phyloP scores from a whole-genome alignment of 1,140 invertebrate genomes.

The Propsilocerus akamusi region DNA sequence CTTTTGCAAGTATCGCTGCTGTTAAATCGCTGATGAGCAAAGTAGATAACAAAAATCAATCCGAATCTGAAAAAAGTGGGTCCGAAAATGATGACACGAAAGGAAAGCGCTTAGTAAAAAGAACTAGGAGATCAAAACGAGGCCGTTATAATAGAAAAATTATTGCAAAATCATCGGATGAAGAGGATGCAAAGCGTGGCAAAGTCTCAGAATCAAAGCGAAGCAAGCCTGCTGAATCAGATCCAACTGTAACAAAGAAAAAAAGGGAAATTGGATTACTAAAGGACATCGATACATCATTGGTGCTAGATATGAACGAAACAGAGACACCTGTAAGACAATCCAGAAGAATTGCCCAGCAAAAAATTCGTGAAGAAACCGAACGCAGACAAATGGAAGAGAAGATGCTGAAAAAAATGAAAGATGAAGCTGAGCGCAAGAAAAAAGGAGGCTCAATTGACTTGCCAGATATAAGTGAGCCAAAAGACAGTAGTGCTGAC shows the following conservation, averaged over 20 bases:
- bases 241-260: slow-evolving; percentile 23
- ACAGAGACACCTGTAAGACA: slow-evolving; percentile 40
- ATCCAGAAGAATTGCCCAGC: slow-evolving; percentile 62
- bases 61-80: not conserved
- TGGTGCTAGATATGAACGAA: slow-evolving; percentile 17
- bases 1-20: not conserved
- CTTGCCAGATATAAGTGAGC: slow-evolving; percentile 20
- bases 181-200: slow-evolving; percentile 13
- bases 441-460: slow-evolving; percentile 27
- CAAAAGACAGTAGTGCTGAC: slow-evolving; percentile 22
- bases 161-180: not conserved
- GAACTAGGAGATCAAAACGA: slow-evolving; percentile 5
- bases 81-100: not conserved
- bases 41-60: not conserved
- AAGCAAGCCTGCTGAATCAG: slow-evolving; percentile 24
- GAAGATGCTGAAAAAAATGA: slow-evolving; percentile 36
- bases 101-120: not conserved
- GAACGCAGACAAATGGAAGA: slow-evolving; percentile 53
- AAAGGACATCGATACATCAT: slow-evolving; percentile 25
- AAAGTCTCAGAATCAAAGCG: slow-evolving; percentile 21
- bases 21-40: not conserved
- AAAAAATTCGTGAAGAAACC: slow-evolving; percentile 67
- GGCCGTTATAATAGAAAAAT: slow-evolving; percentile 9
- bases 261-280: slow-evolving; percentile 19
- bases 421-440: slow-evolving; percentile 40